Conservation (phyloP, 2,113 vertebrate species). For the Burhinus bistriatus region DNA sequence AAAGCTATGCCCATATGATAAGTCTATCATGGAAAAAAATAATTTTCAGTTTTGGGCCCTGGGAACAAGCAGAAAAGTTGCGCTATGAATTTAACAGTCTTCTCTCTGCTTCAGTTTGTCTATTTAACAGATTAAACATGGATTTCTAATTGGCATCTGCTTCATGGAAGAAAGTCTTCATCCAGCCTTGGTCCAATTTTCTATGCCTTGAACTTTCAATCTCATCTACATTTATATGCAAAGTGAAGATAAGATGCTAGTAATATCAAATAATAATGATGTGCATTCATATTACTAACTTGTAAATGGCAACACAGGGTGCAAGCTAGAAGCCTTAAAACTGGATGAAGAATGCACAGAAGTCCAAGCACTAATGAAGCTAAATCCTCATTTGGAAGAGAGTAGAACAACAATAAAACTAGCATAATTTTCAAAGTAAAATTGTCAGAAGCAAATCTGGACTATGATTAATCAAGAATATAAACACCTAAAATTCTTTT, state of each 20-base stretch:
- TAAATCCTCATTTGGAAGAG: neutral
- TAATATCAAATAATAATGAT: neutral
- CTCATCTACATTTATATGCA: neutral
- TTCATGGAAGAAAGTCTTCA: neutral
- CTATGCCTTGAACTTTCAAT: neutral
- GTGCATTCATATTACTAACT: neutral
- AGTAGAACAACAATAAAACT: neutral
- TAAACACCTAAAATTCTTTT: slow-evolving; percentile 34
- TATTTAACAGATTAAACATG: neutral
- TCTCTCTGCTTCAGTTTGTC: neutral
- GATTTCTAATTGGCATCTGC: neutral
- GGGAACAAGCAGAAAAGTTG: neutral
- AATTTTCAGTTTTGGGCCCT: neutral
- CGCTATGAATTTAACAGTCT: neutral
- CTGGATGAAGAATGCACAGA: neutral
- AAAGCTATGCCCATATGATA: neutral
- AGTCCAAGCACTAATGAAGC: neutral
- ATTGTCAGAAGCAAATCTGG: neutral
- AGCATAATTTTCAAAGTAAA: neutral
- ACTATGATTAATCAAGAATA: slow-evolving; percentile 17
- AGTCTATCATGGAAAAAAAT: neutral
- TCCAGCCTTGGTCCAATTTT: neutral
- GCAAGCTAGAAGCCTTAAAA: neutral
- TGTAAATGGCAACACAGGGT: neutral
- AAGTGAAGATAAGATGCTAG: neutral